A percentile compares a stretch with the other conserved stretches of the same genome.
Conservation (phyloP, 2,888 invertebrate species). For the Tromatobia lineatoria region DNA sequence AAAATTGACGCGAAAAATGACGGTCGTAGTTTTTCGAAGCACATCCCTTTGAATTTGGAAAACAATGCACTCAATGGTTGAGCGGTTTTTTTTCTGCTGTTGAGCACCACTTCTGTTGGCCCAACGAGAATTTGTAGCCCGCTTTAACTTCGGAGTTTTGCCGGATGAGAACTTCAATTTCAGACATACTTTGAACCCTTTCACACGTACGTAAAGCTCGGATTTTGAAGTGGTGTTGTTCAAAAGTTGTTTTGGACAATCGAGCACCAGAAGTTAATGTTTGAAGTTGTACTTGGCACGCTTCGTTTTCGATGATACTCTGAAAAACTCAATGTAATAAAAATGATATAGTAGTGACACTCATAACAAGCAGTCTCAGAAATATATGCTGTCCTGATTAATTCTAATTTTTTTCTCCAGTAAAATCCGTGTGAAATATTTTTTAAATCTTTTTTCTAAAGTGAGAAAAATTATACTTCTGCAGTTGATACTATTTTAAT, state of each 20-base stretch:
- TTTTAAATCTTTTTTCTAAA: too few relatives aligned
- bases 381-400: too few relatives aligned
- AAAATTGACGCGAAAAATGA: not conserved
- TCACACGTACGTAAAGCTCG: not conserved
- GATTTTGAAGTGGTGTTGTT: not conserved
- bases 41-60: not conserved
- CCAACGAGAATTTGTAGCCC: not conserved
- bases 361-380: too few relatives aligned
- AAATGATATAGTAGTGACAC: too few relatives aligned
- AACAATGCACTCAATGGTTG: constrained; percentile 4
- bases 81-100: not conserved
- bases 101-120: not conserved
- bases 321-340: too few relatives aligned
- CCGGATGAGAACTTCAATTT: constrained; percentile 4
- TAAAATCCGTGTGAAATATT: too few relatives aligned
- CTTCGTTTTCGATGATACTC: too few relatives aligned
- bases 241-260: not conserved
- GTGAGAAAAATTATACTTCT: not conserved
- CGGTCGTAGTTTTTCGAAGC: not conserved
- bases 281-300: not conserved
- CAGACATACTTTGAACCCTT: not conserved
- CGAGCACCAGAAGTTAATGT: not conserved
- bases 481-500: not conserved
- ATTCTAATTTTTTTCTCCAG: too few relatives aligned
- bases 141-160: not conserved